Evolutionary conservation across 1,140 invertebrate genomes (phyloP), one percentile per base, ranked within the genome.

Genomic region (Lepidurus packardi): DNA sequence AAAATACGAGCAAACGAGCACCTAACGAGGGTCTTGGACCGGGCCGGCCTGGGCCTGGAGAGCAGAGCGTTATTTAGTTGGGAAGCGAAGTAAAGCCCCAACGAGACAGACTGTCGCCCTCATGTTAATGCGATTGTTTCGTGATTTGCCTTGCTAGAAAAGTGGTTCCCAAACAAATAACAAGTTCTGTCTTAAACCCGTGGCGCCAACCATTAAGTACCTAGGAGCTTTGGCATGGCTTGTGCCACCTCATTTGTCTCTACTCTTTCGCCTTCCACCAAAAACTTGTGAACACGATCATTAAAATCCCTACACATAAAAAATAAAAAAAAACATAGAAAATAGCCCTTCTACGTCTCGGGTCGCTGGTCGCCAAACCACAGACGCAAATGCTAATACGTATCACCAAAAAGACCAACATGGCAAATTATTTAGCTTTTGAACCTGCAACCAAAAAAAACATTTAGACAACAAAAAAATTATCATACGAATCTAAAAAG

Each of bases 141-240:
- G 8, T 65, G 53, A 65, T 65, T 65, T 65, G 16, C 53, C 53
- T 65, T 13, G 53, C 53, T 65, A 13, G 53, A 65, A 65, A 65
- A 65, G 53, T 65, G 53, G 53, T 65, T n/a, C n/a, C 53, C 53
- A 65, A 65, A 65, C 53, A 65, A 65, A 65, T 65, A 65, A 65
- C 53, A 65, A 65, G 53, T 65, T 65, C 53, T 65, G 53, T 65
- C 53, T 16, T 65, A 65, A 65, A 65, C 53, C 53, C 53, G 21
- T 65, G 53, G 53, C 53, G 53, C 53, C 53, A 65, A 65, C 53
- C 53, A 65, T 65, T 65, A 65, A 65, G 53, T 65, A 65, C 21
- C 53, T 65, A 65, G 53, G 21, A 65, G 53, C 53, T 65, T 65
- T 65, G 53, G 53, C 53, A n/a, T 65, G 53, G 53, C 53, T 65